phyloP scores from a whole-genome alignment of 2,797 vertebrate genomes.

The Phaenicophaeus curvirostris region DNA sequence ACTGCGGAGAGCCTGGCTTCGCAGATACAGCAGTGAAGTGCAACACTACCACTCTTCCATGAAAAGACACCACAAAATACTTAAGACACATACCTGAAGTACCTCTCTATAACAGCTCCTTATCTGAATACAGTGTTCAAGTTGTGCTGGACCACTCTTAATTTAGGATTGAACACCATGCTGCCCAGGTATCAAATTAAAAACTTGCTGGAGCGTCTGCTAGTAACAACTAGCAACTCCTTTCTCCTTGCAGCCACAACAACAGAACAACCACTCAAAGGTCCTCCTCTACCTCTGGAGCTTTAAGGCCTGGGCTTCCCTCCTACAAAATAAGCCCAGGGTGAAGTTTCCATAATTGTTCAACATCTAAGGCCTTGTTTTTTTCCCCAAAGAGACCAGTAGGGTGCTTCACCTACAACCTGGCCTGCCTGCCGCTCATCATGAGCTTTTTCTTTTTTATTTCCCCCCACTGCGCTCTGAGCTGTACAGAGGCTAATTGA shows the following conservation, averaged over 20 bases:
- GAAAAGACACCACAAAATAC: neutral
- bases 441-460: neutral
- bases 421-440: neutral
- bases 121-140: neutral
- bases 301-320: neutral
- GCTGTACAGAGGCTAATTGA: neutral
- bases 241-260: neutral
- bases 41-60: neutral
- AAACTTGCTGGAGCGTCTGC: neutral
- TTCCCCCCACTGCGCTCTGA: neutral
- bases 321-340: neutral
- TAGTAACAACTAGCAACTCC: neutral
- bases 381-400: neutral
- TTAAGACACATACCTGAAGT: neutral
- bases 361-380: neutral
- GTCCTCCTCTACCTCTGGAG: neutral
- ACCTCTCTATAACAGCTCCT: neutral
- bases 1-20: neutral
- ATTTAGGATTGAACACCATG: neutral
- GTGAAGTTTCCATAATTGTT: neutral
- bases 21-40: neutral
- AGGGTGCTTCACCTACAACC: neutral
- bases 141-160: neutral
- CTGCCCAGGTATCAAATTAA: neutral
- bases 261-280: neutral